phyloP scores from a whole-genome alignment of 2,797 vertebrate genomes.

The Macroramphosus scolopax region DNA sequence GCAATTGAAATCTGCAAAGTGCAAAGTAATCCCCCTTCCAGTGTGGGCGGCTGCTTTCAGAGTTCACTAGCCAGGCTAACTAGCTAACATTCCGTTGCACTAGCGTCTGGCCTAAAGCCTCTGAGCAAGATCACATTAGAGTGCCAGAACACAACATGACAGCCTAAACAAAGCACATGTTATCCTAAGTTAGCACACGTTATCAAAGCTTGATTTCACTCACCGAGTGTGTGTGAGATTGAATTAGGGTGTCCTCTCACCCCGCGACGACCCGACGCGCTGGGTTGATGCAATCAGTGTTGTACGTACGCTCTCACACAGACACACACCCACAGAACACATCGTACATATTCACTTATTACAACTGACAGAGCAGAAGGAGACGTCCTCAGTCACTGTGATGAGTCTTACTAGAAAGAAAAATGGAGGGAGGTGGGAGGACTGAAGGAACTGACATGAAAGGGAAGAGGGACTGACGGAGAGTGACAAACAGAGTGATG shows the following conservation, averaged over 20 bases:
- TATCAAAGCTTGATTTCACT: conserved; percentile 62
- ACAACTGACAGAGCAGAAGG: conserved; percentile 60
- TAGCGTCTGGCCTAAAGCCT: conserved; percentile 29
- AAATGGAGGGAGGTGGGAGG: conserved; percentile 15
- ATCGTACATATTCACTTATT: conserved; percentile 38
- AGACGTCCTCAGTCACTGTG: conserved; percentile 47
- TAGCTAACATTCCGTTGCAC: background rate
- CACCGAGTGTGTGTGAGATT: conserved; percentile 51
- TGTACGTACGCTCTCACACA: conserved; percentile 17
- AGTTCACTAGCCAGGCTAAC: conserved; percentile 23
- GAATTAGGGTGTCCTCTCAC: conserved; percentile 57
- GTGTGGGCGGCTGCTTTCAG: conserved; percentile 1
- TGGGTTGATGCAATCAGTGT: conserved; percentile 43
- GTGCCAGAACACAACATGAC: conserved; percentile 29
- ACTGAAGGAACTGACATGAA: conserved; percentile 20
- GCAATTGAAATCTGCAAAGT: background rate
- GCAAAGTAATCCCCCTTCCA: conserved; percentile 3
- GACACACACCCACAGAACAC: conserved; percentile 21
- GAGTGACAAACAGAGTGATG: too few species aligned
- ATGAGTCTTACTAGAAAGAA: conserved; percentile 40
- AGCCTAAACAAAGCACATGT: conserved; percentile 50
- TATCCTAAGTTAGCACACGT: conserved; percentile 48
- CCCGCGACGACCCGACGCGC: conserved; percentile 58
- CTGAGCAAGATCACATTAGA: conserved; percentile 35
- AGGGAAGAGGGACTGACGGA: too few species aligned